Percentiles rank a stretch among this genome's conserved stretches.
These are phyloP conservation scores for Mimas tiliae DNA, from an alignment of 2,888 invertebrate genomes.

Conservation along the genomic window DNA sequence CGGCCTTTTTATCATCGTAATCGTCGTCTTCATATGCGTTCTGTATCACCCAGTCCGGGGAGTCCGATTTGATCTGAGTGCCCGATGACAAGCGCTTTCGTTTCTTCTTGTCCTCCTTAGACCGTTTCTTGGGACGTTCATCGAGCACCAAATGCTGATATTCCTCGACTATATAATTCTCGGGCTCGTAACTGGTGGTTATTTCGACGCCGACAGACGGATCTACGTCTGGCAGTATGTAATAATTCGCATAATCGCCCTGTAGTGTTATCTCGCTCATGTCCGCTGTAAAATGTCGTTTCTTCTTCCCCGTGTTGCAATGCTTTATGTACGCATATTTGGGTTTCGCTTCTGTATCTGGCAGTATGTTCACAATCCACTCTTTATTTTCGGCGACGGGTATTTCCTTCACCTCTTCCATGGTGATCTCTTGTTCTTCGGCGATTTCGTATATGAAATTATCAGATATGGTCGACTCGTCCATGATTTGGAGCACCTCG, in stretches of 20 bases:
- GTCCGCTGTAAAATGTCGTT: constrained; percentile 73
- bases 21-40: constrained; percentile 70
- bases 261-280: constrained; percentile 74
- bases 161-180: constrained; percentile 73
- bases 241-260: constrained; percentile 77
- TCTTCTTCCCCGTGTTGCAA: constrained; percentile 71
- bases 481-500: constrained; percentile 67
- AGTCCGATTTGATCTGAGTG: constrained; percentile 52
- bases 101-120: constrained; percentile 60
- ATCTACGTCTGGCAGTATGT: constrained; percentile 77
- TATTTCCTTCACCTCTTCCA: constrained; percentile 77
- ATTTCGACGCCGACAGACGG: constrained; percentile 74
- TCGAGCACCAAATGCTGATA: constrained; percentile 72
- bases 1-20: constrained; percentile 69
- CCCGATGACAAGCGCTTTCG: constrained; percentile 52
- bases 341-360: constrained; percentile 62
- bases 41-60: constrained; percentile 71
- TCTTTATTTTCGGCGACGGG: constrained; percentile 58
- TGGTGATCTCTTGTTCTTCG: constrained; percentile 75
- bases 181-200: constrained; percentile 74
- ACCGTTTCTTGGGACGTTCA: constrained; percentile 63
- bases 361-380: constrained; percentile 76
- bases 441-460: constrained; percentile 81
- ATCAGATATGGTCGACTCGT: constrained; percentile 63
- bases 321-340: constrained; percentile 79